Conservation (phyloP, 1,140 invertebrate genomes). For the Lethocerus indicus region DNA sequence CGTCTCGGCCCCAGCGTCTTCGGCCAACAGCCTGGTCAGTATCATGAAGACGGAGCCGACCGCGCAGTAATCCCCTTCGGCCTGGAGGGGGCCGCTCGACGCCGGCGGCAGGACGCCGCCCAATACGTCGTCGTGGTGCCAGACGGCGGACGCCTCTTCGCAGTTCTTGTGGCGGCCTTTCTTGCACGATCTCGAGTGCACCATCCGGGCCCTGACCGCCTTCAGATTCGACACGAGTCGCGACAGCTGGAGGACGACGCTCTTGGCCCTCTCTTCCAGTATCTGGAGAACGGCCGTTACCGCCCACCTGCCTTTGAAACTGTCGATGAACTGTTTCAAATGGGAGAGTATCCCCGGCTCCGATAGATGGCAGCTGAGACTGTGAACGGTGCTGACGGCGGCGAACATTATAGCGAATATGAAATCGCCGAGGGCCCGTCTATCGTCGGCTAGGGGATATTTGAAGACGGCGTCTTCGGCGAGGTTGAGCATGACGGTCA, state of each 20-base stretch:
- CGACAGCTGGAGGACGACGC: no score
- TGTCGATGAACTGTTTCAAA: constrained; percentile 39
- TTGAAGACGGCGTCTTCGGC: constrained; percentile 13
- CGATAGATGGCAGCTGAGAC: no score
- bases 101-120: constrained; percentile 26
- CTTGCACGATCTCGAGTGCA: constrained; percentile 32
- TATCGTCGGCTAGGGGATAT: constrained; percentile 9
- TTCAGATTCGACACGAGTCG: constrained; percentile 38
- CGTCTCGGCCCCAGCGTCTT: constrained; percentile 26
- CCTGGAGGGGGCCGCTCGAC: constrained; percentile 19
- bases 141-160: constrained; percentile 24
- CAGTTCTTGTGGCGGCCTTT: constrained; percentile 32
- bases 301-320: constrained; percentile 35
- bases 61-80: constrained; percentile 26
- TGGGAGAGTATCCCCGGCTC: constrained; percentile 37
- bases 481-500: constrained; percentile 14
- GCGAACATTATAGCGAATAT: constrained; percentile 40
- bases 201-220: constrained; percentile 32
- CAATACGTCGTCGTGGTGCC: constrained; percentile 39
- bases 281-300: no score
- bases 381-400: constrained; percentile 38
- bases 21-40: constrained; percentile 30
- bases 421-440: constrained; percentile 29
- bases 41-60: constrained; percentile 37
- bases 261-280: constrained; percentile 28